phyloP scores from a whole-genome alignment of 2,113 vertebrate genomes.

The Polypterus senegalus region DNA sequence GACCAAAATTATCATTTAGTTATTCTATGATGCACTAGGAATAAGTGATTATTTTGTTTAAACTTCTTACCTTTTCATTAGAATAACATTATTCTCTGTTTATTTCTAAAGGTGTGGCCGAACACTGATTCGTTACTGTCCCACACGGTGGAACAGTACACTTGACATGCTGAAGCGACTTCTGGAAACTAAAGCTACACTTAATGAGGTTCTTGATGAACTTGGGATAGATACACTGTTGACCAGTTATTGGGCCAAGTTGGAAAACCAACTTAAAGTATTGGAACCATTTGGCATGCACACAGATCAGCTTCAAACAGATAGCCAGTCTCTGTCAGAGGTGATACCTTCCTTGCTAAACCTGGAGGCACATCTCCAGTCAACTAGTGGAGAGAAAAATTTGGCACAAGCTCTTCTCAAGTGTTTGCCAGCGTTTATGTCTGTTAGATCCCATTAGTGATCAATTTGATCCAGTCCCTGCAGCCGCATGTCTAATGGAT shows the following conservation, averaged over 20 bases:
- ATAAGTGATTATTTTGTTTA: too few species aligned
- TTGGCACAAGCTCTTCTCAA: constrained; percentile 12
- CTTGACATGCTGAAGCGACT: constrained; percentile 18
- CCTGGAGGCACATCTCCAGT: constrained; percentile 16
- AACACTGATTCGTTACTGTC: constrained; percentile 14
- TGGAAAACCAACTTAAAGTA: constrained; percentile 14
- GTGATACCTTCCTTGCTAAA: constrained; percentile 14
- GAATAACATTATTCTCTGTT: too few species aligned
- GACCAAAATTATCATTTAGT: too few species aligned
- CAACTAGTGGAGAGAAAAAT: constrained; percentile 7
- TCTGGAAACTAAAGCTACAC: constrained; percentile 16
- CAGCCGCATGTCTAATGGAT: constrained; percentile 19
- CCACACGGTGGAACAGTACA: constrained; percentile 17
- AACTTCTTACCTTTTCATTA: too few species aligned
- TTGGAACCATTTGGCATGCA: constrained; percentile 15
- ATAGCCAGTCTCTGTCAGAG: constrained; percentile 17
- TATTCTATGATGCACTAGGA: too few species aligned
- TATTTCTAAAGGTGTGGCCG: background rate
- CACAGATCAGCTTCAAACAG: constrained; percentile 18
- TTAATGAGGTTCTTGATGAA: constrained; percentile 18
- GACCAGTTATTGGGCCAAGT: constrained; percentile 15
- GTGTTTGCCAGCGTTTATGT: constrained; percentile 9
- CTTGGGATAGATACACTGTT: too few species aligned
- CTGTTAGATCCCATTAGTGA: constrained; percentile 8
- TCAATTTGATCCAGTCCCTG: constrained; percentile 18